Evolutionary conservation across 64 coral and sea anemone genomes (phyloP).

Genomic region (Platygyra sinensis): DNA sequence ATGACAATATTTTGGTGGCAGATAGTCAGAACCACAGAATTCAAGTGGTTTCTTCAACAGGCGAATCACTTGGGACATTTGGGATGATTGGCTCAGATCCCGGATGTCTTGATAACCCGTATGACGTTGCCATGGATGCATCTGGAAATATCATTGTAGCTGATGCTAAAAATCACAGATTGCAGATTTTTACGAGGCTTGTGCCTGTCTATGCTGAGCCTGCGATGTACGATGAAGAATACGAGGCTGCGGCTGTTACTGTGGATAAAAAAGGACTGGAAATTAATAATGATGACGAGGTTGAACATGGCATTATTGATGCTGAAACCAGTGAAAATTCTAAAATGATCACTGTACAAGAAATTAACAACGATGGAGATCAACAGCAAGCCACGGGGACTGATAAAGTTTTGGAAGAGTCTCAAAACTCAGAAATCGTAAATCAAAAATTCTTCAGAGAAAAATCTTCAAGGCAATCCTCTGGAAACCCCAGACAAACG

Average conservation of each 20-base stretch:
- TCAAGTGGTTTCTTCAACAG: slow-evolving; percentile 73
- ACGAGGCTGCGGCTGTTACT: background rate
- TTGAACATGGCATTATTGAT: background rate
- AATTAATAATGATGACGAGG: background rate
- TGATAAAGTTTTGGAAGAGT: background rate
- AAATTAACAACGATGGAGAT: background rate
- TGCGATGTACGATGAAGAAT: slow-evolving; percentile 29
- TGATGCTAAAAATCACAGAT: slow-evolving; percentile 88
- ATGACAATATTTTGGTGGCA: slow-evolving; percentile 87
- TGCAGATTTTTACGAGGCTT: slow-evolving; percentile 69
- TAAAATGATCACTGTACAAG: background rate
- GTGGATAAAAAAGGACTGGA: background rate
- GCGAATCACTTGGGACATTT: slow-evolving; percentile 68
- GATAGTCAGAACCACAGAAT: slow-evolving; percentile 93
- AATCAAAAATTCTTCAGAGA: background rate
- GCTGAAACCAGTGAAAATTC: background rate
- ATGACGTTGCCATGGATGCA: slow-evolving; percentile 67
- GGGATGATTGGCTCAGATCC: slow-evolving; percentile 70
- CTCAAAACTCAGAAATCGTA: background rate
- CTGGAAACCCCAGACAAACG: background rate
- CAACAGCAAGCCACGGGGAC: background rate
- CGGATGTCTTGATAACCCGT: slow-evolving; percentile 84
- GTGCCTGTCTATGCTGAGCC: slow-evolving; percentile 47
- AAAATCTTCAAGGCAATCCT: background rate
- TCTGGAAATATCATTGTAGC: slow-evolving; percentile 81